Base-by-base conservation (phyloP, 2,797 vertebrate species). In the Philypnodon macrostomus region DNA sequence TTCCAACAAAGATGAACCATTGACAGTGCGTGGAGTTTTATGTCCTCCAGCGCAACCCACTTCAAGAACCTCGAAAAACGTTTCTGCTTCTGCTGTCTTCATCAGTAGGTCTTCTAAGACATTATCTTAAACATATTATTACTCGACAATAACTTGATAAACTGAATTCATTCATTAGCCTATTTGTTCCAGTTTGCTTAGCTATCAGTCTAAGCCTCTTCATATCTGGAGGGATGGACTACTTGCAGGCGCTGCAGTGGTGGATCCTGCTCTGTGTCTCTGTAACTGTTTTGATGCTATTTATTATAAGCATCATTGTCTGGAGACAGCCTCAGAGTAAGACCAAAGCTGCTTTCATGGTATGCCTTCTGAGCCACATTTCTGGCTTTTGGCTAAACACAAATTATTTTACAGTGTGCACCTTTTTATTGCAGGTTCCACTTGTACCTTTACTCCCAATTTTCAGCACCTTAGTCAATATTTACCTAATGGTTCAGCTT, bases 241-340 rank as follows among this genome's bases (percentile, higher is more conserved):
- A 85, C 38, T 57, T 90, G 47, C 1, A 3, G 16, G 69, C 66
- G 1, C 55, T 63, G 1, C 52, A 73, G 37, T 82, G 84, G 74
- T 91, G 91, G 91, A 91, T 87, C 71, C 67, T 91, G 32, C 29
- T 87, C 5, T 80, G 89, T 64, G 77, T 78, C 30, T 66, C 75
- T 51, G 33, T 81, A 35, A 61, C 90, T 6, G 6, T 59, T 26
- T 62, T 88, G 35, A 74, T 84, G 24, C 53, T 91, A 37, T 10
- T 63, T n/a, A 39, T 89, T 21, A 47, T 64, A 8, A 36, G 86
- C 16, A 7, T 87, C 5, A 58, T 92, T 54, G 77, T 94, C 70
- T 90, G 90, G 91, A 90, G 85, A 70, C 93, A 93, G 53, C 92
- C 92, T 7, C 91, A 92, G 77, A 92, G 61, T 54, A 14, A 0